A percentile compares a stretch with the other conserved stretches of the same genome.
Evolutionary conservation across 1,140 invertebrate genomes (phyloP).

Genomic region (Drosophila saltans): DNA sequence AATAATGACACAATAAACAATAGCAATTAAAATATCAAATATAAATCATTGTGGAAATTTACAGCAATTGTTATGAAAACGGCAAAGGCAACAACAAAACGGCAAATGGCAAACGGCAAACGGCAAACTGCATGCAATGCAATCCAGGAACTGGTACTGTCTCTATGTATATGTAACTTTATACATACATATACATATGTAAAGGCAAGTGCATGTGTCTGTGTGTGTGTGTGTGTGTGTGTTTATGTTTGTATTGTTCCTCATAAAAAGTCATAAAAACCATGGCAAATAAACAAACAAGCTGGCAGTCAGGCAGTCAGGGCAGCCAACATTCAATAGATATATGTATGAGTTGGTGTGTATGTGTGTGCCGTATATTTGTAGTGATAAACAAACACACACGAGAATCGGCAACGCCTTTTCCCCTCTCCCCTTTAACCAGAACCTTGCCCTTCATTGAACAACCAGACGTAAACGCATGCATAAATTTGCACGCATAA

Average conservation of each 20-base stretch:
- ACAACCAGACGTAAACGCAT: constrained; percentile 59
- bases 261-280: constrained; percentile 71
- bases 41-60: constrained; percentile 80
- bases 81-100: constrained; percentile 37
- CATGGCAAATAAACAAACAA: constrained; percentile 59
- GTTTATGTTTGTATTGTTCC: constrained; percentile 24
- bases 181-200: too few species aligned
- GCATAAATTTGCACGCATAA: constrained; percentile 80
- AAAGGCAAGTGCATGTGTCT: constrained; percentile 10
- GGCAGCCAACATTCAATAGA: neutral
- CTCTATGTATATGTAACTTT: constrained; percentile 27
- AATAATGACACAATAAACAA: constrained; percentile 82
- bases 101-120: constrained; percentile 31
- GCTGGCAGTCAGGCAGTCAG: constrained; percentile 23
- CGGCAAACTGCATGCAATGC: constrained; percentile 48
- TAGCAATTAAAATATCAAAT: constrained; percentile 81
- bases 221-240: constrained; percentile 1
- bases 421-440: neutral
- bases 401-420: constrained; percentile 31
- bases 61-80: constrained; percentile 68
- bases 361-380: constrained; percentile 36
- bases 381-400: constrained; percentile 58
- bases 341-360: constrained; percentile 28
- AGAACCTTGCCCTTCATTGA: neutral
- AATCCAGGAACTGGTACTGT: constrained; percentile 50